Conservation (phyloP, 2,113 vertebrate genomes). For the Stigmatopora nigra region DNA sequence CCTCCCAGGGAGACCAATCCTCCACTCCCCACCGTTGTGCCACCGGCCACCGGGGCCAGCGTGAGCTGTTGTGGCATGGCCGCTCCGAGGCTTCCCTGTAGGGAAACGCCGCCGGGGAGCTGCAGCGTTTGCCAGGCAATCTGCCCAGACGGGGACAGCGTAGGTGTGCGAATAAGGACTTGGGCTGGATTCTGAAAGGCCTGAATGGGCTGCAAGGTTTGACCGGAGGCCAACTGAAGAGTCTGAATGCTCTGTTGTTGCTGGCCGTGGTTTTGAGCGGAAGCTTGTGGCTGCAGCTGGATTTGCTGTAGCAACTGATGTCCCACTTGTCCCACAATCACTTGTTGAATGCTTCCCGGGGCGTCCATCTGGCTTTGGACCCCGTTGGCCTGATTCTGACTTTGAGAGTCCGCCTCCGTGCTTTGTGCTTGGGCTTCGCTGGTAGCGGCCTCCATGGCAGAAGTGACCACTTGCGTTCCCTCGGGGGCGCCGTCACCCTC, state of each 20-base stretch:
- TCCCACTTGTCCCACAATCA: slow-evolving; percentile 90
- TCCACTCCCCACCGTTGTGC: slow-evolving; percentile 76
- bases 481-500: slow-evolving; percentile 77
- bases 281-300: slow-evolving; percentile 87
- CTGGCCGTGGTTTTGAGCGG: slow-evolving; percentile 71
- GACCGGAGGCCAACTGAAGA: slow-evolving; percentile 82
- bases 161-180: slow-evolving; percentile 94
- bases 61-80: slow-evolving; percentile 89
- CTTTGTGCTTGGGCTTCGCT: slow-evolving; percentile 74
- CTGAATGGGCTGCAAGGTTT: slow-evolving; percentile 74
- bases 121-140: slow-evolving; percentile 98
- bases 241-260: slow-evolving; percentile 86
- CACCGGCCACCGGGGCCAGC: slow-evolving; percentile 85
- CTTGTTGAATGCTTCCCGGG: slow-evolving; percentile 84
- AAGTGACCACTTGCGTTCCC: slow-evolving; percentile 73
- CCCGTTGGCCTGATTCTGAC: slow-evolving; percentile 84
- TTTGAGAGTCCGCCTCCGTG: slow-evolving; percentile 74
- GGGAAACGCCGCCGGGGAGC: slow-evolving; percentile 69
- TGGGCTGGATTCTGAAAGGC: slow-evolving; percentile 89
- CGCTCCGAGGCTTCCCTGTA: slow-evolving; percentile 88
- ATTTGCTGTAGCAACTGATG: slow-evolving; percentile 92
- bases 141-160: slow-evolving; percentile 90
- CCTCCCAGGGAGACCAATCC: slow-evolving; percentile 87
- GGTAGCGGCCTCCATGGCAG: slow-evolving; percentile 67
- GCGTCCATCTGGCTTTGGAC: slow-evolving; percentile 80